phyloP scores from a whole-genome alignment of 35 echinoderm and acorn worm species.

The Apostichopus parvimensis region DNA sequence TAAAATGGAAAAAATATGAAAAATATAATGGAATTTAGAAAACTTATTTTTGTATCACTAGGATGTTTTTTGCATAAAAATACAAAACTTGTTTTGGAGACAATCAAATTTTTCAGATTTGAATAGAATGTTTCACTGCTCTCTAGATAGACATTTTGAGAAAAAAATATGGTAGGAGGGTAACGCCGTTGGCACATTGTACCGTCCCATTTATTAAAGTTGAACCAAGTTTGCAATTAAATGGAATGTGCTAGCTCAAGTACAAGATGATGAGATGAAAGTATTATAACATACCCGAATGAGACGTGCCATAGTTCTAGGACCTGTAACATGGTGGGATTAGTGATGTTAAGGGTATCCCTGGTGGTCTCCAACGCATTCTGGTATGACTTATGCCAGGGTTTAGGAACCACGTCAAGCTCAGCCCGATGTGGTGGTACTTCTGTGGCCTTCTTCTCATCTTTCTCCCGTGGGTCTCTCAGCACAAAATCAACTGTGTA shows the following conservation, averaged over 20 bases:
- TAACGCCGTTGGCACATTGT: no score
- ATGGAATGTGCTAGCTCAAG: no score
- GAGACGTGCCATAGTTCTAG: slow-evolving; percentile 96
- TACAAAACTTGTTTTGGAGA: no score
- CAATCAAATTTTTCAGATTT: no score
- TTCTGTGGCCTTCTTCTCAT: slow-evolving; percentile 81
- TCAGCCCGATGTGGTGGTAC: slow-evolving; percentile 80
- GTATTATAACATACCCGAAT: slow-evolving; percentile 77
- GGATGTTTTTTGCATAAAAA: no score
- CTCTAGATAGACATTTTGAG: no score
- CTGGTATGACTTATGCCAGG: slow-evolving; percentile 92
- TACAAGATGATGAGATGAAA: not conserved
- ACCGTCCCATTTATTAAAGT: no score
- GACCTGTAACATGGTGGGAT: slow-evolving; percentile 97
- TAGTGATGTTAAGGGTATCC: slow-evolving; percentile 80
- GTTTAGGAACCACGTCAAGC: slow-evolving; percentile 91
- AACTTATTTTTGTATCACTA: no score
- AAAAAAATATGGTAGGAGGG: no score
- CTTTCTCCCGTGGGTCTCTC: slow-evolving; percentile 93
- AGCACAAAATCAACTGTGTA: slow-evolving; percentile 92
- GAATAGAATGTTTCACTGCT: no score
- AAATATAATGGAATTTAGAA: not conserved
- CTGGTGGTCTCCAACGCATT: slow-evolving; percentile 49
- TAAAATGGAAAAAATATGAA: not conserved
- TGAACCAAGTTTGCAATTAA: no score